phyloP scores from a whole-genome alignment of 2,797 vertebrate species.

The Mastacembelus armatus region DNA sequence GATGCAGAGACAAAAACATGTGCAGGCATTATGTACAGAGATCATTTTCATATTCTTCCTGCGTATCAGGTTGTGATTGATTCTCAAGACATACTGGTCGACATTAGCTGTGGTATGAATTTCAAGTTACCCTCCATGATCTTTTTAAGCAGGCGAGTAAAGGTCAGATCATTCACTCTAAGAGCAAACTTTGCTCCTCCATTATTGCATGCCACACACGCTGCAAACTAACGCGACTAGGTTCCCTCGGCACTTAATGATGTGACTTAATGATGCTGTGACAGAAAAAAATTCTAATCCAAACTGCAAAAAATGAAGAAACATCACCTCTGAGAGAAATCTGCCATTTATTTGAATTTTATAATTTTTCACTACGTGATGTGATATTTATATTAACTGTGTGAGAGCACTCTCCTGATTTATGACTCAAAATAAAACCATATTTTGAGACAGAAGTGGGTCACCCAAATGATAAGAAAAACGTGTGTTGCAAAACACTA shows the following conservation, averaged over 20 bases:
- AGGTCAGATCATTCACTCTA: constrained; percentile 50
- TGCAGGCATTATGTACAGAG: constrained; percentile 14
- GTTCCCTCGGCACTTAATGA: constrained; percentile 30
- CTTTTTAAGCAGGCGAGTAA: constrained; percentile 39
- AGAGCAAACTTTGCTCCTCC: constrained; percentile 35
- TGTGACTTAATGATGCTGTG: constrained; percentile 35
- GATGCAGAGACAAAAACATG: background rate
- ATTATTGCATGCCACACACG: constrained; percentile 24
- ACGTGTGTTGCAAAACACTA: constrained; percentile 43
- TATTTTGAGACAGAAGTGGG: constrained; percentile 66
- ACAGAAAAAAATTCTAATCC: constrained; percentile 25
- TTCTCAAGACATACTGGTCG: constrained; percentile 36
- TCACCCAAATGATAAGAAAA: constrained; percentile 61
- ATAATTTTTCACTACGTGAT: constrained; percentile 22
- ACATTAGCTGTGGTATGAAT: constrained; percentile 54
- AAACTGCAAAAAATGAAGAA: constrained; percentile 18
- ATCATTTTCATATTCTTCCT: constrained; percentile 47
- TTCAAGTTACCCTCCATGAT: constrained; percentile 46
- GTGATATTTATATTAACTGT: constrained; percentile 29
- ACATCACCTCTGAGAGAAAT: constrained; percentile 23
- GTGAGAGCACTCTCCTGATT: constrained; percentile 38
- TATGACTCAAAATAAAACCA: constrained; percentile 61
- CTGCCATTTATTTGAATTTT: constrained; percentile 13
- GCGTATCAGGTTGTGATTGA: constrained; percentile 44
- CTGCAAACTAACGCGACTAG: constrained; percentile 37